phyloP scores from a whole-genome alignment of 2,797 vertebrate genomes.

The Xiphorhynchus erythropygius region DNA sequence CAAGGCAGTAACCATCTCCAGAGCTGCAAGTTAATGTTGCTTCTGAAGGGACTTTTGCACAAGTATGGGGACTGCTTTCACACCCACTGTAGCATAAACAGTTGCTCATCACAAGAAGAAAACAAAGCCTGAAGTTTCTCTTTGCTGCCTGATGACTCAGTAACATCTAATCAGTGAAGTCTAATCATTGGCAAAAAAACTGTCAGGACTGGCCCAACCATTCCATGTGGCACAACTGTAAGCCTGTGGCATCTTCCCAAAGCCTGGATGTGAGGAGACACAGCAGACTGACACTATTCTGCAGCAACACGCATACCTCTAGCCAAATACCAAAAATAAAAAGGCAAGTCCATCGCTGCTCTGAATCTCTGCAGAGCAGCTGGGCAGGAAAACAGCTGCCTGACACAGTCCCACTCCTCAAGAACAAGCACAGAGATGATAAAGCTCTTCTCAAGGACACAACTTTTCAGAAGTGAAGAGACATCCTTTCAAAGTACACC shows the following conservation, averaged over 20 bases:
- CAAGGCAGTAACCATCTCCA: neutral
- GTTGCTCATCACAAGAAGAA: neutral
- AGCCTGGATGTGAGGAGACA: neutral
- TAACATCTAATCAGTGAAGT: neutral
- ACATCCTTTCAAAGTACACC: neutral
- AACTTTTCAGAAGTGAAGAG: neutral
- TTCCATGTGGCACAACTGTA: neutral
- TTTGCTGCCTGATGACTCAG: neutral
- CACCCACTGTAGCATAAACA: neutral
- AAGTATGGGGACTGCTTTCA: neutral
- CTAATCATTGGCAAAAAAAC: neutral
- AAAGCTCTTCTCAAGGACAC: neutral
- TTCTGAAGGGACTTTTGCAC: neutral
- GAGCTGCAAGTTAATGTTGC: neutral
- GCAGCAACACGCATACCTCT: fast-evolving
- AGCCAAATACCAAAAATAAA: neutral
- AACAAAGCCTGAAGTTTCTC: neutral
- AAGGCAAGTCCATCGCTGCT: neutral
- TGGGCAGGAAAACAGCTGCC: neutral
- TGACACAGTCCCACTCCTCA: neutral
- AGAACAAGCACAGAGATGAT: neutral
- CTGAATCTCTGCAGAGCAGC: neutral
- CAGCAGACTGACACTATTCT: neutral
- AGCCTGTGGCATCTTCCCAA: neutral
- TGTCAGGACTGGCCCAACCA: neutral